Evolutionary conservation across 2,113 vertebrate species (phyloP).

Genomic region (Pangasianodon hypophthalmus): DNA sequence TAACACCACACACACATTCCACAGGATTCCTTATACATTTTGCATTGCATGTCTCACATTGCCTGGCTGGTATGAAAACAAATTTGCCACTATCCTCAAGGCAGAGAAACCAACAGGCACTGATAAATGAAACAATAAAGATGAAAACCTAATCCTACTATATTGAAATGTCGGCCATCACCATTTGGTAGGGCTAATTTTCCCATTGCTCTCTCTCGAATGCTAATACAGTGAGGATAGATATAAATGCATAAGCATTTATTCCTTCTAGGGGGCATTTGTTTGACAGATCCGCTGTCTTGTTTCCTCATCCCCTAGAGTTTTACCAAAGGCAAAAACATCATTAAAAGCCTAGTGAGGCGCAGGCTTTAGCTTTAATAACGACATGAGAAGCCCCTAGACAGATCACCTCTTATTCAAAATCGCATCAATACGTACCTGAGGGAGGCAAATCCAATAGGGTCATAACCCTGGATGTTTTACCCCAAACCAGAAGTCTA

Average conservation of each 20-base stretch:
- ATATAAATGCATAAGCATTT: conserved; percentile 45
- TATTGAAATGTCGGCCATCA: conserved; percentile 55
- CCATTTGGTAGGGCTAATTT: conserved; percentile 47
- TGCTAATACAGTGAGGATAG: conserved; percentile 44
- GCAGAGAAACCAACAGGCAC: conserved; percentile 45
- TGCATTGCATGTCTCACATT: conserved; percentile 10
- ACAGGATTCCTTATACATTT: conserved; percentile 17
- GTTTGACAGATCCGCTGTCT: conserved; percentile 53
- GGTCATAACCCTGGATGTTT: conserved; percentile 44
- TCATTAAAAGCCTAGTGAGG: conserved; percentile 55
- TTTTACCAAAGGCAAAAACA: conserved; percentile 49
- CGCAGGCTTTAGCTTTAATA: conserved; percentile 44
- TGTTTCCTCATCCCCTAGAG: conserved; percentile 48
- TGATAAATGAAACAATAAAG: conserved; percentile 55
- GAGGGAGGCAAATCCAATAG: conserved; percentile 41
- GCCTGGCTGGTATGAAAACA: conserved; percentile 38
- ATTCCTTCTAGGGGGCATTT: conserved; percentile 43
- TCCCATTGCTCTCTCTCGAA: conserved; percentile 41
- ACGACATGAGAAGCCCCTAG: conserved; percentile 35
- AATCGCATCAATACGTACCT: conserved; percentile 35
- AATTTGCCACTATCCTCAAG: conserved; percentile 44
- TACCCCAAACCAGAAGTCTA: conserved; percentile 35
- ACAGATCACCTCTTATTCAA: conserved; percentile 40
- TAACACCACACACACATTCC: conserved; percentile 21
- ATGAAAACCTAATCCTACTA: conserved; percentile 52